Conservation (phyloP, 1,140 invertebrate genomes). For the Tenebrio molitor region DNA sequence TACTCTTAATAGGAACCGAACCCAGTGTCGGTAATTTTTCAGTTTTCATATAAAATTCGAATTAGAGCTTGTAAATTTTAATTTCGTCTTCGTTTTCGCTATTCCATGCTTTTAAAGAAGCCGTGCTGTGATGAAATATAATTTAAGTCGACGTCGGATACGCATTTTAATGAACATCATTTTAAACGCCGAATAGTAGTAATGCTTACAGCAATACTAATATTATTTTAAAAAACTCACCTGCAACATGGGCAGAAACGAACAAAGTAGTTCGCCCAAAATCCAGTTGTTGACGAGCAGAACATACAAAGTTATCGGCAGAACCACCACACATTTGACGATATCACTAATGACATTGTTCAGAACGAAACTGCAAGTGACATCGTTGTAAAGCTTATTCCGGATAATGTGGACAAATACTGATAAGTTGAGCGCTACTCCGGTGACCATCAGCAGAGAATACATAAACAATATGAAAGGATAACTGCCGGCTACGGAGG, state of each 20-base stretch:
- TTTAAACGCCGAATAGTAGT: too few relatives aligned
- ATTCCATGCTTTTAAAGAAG: neutral
- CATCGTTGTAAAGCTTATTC: slow-evolving; percentile 73
- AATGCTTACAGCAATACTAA: too few relatives aligned
- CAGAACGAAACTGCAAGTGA: slow-evolving; percentile 76
- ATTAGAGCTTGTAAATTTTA: too few relatives aligned
- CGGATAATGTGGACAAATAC: slow-evolving; percentile 74
- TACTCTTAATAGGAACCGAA: too few relatives aligned
- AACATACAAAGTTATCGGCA: slow-evolving; percentile 78
- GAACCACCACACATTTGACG: slow-evolving; percentile 76
- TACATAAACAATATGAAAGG: slow-evolving; percentile 77
- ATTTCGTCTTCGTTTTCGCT: neutral
- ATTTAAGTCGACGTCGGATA: neutral
- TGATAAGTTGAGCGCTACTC: slow-evolving; percentile 72
- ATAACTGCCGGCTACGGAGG: slow-evolving; percentile 71
- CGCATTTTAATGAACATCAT: neutral
- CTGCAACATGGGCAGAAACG: slow-evolving; percentile 82
- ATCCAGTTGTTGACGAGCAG: slow-evolving; percentile 82
- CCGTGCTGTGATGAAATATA: neutral
- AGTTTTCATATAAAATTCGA: too few relatives aligned
- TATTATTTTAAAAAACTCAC: too few relatives aligned
- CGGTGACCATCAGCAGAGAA: slow-evolving; percentile 71
- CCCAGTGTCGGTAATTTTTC: too few relatives aligned
- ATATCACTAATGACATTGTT: slow-evolving; percentile 79
- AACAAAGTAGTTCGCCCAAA: slow-evolving; percentile 81